Evolutionary conservation across 2,797 vertebrate genomes (phyloP).

Genomic region (Sitta carolinensis): DNA sequence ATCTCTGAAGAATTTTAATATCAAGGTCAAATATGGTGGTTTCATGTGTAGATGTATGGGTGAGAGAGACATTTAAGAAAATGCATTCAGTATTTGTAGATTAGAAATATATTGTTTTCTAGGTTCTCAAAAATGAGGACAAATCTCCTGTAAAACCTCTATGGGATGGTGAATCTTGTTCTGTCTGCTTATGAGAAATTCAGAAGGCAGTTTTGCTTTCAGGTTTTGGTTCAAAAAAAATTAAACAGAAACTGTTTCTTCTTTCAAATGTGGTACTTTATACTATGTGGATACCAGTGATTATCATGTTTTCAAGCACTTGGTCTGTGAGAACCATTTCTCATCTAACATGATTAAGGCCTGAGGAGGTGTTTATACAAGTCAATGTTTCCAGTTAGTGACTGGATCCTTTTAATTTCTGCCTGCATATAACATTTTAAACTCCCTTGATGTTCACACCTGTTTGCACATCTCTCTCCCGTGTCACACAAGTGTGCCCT

Average conservation of each 20-base stretch:
- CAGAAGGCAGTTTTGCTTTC: neutral
- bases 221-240: neutral
- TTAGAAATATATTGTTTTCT: neutral
- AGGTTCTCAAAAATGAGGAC: neutral
- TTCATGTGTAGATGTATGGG: neutral
- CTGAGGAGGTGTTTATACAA: neutral
- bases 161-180: neutral
- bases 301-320: neutral
- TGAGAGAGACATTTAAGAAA: constrained; percentile 8
- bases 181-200: neutral
- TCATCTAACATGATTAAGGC: neutral
- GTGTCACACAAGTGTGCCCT: neutral
- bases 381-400: neutral
- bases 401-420: neutral
- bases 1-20: constrained; percentile 58
- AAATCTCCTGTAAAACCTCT: neutral
- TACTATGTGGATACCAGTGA: neutral
- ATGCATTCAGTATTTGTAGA: neutral
- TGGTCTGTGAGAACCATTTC: neutral
- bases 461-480: neutral
- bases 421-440: neutral
- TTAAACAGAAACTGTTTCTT: neutral
- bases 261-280: neutral
- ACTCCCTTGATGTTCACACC: neutral
- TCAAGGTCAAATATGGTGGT: constrained; percentile 34